Evolutionary conservation across 1,140 invertebrate species (phyloP).

Genomic region (Aphelenchoides avenae): DNA sequence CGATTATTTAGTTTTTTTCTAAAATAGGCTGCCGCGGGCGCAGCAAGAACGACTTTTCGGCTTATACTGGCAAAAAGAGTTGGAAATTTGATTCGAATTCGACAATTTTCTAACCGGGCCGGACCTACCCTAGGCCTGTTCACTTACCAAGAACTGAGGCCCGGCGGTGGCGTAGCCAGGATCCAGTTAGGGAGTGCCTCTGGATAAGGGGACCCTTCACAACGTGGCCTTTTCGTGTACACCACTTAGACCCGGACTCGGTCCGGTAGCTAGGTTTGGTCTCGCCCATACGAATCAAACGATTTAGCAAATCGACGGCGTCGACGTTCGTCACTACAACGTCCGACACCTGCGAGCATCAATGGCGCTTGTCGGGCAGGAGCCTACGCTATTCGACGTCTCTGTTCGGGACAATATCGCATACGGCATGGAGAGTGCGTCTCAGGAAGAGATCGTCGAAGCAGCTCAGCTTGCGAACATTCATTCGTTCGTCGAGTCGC

Average conservation of each 20-base stretch:
- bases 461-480: slow-evolving; percentile 80
- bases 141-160: too few species aligned
- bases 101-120: neutral
- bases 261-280: too few species aligned
- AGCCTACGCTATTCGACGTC: slow-evolving; percentile 78
- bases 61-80: slow-evolving; percentile 1
- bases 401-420: slow-evolving; percentile 82
- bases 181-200: too few species aligned
- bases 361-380: slow-evolving; percentile 63
- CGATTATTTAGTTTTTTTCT: too few species aligned
- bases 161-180: too few species aligned
- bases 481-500: slow-evolving; percentile 72
- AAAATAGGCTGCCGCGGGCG: too few species aligned
- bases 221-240: slow-evolving; percentile 4
- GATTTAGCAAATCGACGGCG: slow-evolving; percentile 18
- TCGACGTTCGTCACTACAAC: slow-evolving; percentile 15
- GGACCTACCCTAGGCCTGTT: too few species aligned
- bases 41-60: too few species aligned
- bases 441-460: slow-evolving; percentile 72
- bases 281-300: too few species aligned
- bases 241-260: too few species aligned
- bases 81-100: neutral
- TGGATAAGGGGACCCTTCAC: slow-evolving; percentile 8
- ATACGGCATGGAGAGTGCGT: slow-evolving; percentile 74
- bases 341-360: slow-evolving; percentile 13